Base-by-base conservation (phyloP, 2,888 invertebrate species). In the Lepidonotus clava region DNA sequence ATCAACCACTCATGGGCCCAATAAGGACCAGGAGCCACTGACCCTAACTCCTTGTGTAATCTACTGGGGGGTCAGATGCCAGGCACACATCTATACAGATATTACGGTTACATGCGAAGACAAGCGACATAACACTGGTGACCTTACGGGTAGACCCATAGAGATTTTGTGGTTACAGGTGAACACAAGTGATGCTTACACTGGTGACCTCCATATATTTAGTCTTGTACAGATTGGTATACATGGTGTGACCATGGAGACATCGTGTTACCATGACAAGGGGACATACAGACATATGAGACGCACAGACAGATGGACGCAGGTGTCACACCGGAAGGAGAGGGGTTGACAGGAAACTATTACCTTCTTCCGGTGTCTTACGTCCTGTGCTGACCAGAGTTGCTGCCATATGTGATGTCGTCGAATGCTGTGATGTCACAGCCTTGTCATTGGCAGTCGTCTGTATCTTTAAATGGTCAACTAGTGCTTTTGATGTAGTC, bases 291-390 rank as follows among this genome's bases (percentile, higher is more conserved):
- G 61, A 61, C 61, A 61, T 24, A 32, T n/a, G 28, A 61, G 61
- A 61, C 46, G 46, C 46, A 46, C 46, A 46, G 46, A 8, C 61
- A 61, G 61, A 61, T 28, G 28, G 11, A 61, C 61, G 24, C 61
- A 61, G 61, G 28, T n/a, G 61, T 61, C 61, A 61, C 61, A 61
- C 61, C 61, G 61, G 61, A 61, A 61, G 28, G n/a, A n/a, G n/a
- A 5, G 28, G 2, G 24, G 14, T 61, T n/a, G 28, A 4, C 61
- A 61, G 61, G 61, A 61, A 61, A 61, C 61, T n/a, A 28, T 61
- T 61, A 61, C 61, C 61, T 61, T 24, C 61, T 61, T 61, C 46
- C 61, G 24, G 61, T 61, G 6, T 18, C 8, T 46, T 18, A 46
- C 18, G 24, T 61, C 61, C 61, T 11, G 21, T n/a, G n/a, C n/a